These are phyloP conservation scores for Sylvia borin DNA, from an alignment of 2,797 vertebrate genomes.

Conservation along the genomic window DNA sequence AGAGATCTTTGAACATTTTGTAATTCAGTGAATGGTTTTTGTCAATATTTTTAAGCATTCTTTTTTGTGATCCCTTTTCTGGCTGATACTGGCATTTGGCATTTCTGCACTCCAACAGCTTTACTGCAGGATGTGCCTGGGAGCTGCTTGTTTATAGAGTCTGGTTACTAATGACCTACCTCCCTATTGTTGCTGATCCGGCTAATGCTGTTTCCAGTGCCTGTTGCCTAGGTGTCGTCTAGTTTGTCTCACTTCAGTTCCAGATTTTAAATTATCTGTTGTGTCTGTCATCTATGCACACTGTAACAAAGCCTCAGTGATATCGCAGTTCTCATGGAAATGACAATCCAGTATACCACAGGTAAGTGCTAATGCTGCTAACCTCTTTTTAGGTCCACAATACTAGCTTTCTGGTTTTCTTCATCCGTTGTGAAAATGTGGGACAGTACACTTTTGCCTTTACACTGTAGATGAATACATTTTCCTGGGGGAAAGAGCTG, in stretches of 20 bases:
- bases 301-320: background rate
- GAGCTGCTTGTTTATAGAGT: background rate
- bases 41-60: background rate
- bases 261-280: background rate
- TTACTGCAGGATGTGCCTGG: background rate
- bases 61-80: background rate
- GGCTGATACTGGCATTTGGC: background rate
- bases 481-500: background rate
- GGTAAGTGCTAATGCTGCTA: background rate
- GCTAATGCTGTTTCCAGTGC: background rate
- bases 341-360: background rate
- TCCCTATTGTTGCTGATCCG: background rate
- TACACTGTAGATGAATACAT: background rate
- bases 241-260: background rate
- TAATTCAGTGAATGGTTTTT: fast-evolving
- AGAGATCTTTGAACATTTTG: background rate
- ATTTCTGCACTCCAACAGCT: background rate
- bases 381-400: background rate
- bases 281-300: background rate
- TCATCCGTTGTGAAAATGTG: background rate
- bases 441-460: background rate
- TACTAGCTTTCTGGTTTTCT: background rate
- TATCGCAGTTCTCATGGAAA: background rate
- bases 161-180: background rate
- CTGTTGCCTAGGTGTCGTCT: background rate